Evolutionary conservation across 2,113 vertebrate genomes (phyloP).

Genomic region (Semnornis frantzii): DNA sequence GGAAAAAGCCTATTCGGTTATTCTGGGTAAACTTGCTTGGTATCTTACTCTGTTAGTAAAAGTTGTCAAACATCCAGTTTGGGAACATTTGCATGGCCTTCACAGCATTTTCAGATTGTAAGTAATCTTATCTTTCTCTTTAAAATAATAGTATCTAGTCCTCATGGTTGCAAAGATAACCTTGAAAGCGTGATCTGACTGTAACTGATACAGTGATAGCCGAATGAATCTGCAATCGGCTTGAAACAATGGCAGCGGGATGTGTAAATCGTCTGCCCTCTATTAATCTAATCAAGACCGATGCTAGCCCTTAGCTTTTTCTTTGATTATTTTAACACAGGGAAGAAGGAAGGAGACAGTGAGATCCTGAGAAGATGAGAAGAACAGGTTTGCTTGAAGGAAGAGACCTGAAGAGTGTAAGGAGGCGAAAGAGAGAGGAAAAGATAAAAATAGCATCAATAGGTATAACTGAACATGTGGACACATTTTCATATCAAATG

Average conservation of each 20-base stretch:
- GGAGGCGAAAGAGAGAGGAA: background rate
- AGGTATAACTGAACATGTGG: background rate
- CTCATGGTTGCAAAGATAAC: background rate
- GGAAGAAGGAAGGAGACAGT: background rate
- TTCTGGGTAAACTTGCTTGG: background rate
- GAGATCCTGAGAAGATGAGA: background rate
- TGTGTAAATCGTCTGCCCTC: background rate
- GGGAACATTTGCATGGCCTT: background rate
- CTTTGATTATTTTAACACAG: background rate
- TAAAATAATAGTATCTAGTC: background rate
- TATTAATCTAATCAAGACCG: background rate
- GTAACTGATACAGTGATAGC: background rate
- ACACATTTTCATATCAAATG: background rate
- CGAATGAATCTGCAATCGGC: background rate
- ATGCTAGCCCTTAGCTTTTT: background rate
- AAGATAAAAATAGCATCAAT: background rate
- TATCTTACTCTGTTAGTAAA: background rate
- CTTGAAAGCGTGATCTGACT: background rate
- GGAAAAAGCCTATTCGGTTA: background rate
- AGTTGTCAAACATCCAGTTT: background rate
- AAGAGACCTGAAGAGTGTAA: background rate
- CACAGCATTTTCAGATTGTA: background rate
- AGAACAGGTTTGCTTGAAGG: background rate
- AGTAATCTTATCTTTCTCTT: background rate
- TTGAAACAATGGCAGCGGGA: background rate